These are phyloP conservation scores for Sepioteuthis lessoniana DNA, from an alignment of 2,888 invertebrate genomes.

Conservation along the genomic window DNA sequence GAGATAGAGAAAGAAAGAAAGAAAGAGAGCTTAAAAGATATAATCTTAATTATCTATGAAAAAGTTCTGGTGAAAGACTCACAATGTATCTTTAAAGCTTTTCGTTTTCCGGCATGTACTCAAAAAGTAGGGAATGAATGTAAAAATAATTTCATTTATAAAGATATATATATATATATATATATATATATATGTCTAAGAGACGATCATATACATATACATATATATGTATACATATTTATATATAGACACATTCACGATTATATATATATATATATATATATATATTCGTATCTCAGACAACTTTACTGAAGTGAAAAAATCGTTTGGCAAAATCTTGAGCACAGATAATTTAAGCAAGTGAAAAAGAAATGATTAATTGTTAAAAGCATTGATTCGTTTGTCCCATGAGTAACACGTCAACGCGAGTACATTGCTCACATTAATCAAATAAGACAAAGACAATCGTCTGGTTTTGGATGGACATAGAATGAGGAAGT, in stretches of 20 bases:
- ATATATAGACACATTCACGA: neutral
- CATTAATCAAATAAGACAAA: neutral
- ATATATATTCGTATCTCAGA: neutral
- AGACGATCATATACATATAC: neutral
- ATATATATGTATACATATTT: neutral
- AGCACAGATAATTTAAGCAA: neutral
- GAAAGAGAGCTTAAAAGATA: too few species aligned
- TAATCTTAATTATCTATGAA: too few species aligned
- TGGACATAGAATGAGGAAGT: neutral
- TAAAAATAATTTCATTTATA: neutral
- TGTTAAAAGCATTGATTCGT: neutral
- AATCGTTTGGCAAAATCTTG: neutral
- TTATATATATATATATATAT: too few species aligned
- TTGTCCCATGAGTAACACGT: neutral
- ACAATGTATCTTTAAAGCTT: too few species aligned
- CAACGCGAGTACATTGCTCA: neutral
- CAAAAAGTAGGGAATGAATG: neutral
- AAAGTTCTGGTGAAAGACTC: too few species aligned
- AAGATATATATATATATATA: neutral
- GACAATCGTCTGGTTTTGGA: neutral
- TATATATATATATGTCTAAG: neutral
- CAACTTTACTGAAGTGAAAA: neutral
- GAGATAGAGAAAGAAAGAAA: too few species aligned
- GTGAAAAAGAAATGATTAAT: neutral
- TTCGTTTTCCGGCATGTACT: too few species aligned